Evolutionary conservation across 2,113 vertebrate genomes (phyloP).

Genomic region (Poeciliopsis occidentalis): DNA sequence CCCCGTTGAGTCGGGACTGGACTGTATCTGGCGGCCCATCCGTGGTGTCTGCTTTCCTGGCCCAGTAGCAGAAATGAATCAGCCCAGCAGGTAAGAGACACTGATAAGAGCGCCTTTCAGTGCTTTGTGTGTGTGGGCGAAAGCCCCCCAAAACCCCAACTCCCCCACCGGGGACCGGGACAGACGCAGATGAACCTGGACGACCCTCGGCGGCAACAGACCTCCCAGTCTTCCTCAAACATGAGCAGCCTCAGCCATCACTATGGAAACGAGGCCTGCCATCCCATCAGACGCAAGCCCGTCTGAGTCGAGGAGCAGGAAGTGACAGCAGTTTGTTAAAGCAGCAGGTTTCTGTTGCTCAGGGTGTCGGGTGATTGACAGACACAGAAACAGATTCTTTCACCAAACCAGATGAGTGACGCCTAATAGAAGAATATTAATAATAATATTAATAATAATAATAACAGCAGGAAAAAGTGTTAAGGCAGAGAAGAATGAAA

Average conservation of each 20-base stretch:
- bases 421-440: neutral
- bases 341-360: constrained; percentile 64
- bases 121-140: constrained; percentile 73
- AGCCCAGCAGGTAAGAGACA: constrained; percentile 82
- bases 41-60: constrained; percentile 73
- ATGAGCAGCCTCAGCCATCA: constrained; percentile 9
- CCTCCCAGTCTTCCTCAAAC: constrained; percentile 36
- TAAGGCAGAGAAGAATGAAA: neutral
- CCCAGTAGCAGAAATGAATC: constrained; percentile 78
- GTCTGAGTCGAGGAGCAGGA: constrained; percentile 38
- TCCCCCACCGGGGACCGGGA: too few species aligned
- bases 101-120: constrained; percentile 79
- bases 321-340: constrained; percentile 65
- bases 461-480: neutral
- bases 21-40: constrained; percentile 71
- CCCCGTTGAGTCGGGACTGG: constrained; percentile 57
- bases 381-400: constrained; percentile 31
- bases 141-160: too few species aligned
- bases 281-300: constrained; percentile 50
- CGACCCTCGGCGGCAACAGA: constrained; percentile 41
- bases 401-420: constrained; percentile 10
- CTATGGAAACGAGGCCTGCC: constrained; percentile 16
- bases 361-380: constrained; percentile 71
- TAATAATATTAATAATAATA: too few species aligned
- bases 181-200: constrained; percentile 42